A percentile compares a stretch with the other conserved stretches of the same genome.
These are phyloP conservation scores for Pristionchus arcanus DNA, from an alignment of 2,888 invertebrate genomes.

Conservation along the genomic window DNA sequence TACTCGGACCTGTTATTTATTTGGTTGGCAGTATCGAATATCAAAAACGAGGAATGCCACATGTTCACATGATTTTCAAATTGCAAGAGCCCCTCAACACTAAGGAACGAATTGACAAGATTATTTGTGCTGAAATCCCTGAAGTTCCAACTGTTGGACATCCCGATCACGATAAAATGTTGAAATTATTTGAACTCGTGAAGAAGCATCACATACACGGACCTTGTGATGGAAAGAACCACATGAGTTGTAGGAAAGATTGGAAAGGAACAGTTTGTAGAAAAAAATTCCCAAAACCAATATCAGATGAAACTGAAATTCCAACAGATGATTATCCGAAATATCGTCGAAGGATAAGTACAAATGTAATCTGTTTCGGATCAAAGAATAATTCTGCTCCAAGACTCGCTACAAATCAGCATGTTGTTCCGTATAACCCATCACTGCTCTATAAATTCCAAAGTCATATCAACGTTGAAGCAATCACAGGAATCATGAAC, in stretches of 20 bases:
- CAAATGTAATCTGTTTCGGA: slow-evolving; percentile 6
- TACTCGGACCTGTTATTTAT: slow-evolving; percentile 68
- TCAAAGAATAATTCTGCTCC: not conserved
- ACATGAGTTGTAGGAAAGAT: slow-evolving; percentile 57
- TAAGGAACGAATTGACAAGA: slow-evolving; percentile 72
- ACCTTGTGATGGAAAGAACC: slow-evolving; percentile 76
- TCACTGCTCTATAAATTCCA: slow-evolving; percentile 76
- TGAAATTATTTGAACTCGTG: slow-evolving; percentile 75
- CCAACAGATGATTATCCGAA: slow-evolving; percentile 56
- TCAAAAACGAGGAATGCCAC: slow-evolving; percentile 77
- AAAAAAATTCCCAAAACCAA: slow-evolving; percentile 62
- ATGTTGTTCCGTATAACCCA: slow-evolving; percentile 65
- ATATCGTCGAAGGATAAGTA: slow-evolving; percentile 54
- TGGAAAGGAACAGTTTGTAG: slow-evolving; percentile 16
- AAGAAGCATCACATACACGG: slow-evolving; percentile 79
- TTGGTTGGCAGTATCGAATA: slow-evolving; percentile 74
- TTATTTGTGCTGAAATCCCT: slow-evolving; percentile 77
- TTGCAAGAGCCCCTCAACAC: slow-evolving; percentile 51
- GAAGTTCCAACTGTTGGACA: slow-evolving; percentile 63
- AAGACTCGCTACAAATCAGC: slow-evolving; percentile 57
- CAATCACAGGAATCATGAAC: slow-evolving; percentile 65
- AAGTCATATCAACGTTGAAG: slow-evolving; percentile 80
- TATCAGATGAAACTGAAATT: slow-evolving; percentile 60
- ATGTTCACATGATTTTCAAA: slow-evolving; percentile 72
- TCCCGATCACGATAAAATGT: slow-evolving; percentile 72